Percentiles rank a stretch among this genome's conserved stretches.
Evolutionary conservation across 2,888 invertebrate species (phyloP).

Genomic region (Galerucella nymphaeae): DNA sequence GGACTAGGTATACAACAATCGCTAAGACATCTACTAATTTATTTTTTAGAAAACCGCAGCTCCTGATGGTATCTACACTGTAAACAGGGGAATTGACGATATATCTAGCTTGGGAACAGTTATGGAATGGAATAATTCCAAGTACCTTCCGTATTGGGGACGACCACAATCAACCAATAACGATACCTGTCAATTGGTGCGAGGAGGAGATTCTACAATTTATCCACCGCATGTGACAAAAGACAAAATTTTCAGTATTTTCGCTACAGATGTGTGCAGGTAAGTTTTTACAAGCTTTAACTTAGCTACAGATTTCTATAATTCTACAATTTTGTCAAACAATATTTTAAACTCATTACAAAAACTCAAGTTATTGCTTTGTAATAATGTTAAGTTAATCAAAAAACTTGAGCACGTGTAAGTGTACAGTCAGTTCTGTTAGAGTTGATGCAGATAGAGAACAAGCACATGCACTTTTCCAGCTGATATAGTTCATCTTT

Average conservation of each 20-base stretch:
- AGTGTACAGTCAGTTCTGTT: too few species aligned
- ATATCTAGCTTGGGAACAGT: slow-evolving; percentile 65
- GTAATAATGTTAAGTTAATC: too few species aligned
- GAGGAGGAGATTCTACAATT: slow-evolving; percentile 70
- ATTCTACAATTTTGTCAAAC: too few species aligned
- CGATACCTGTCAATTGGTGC: slow-evolving; percentile 65
- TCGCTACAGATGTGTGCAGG: slow-evolving; percentile 77
- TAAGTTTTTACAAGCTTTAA: slow-evolving; percentile 49
- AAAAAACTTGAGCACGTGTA: too few species aligned
- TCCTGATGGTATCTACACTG: slow-evolving; percentile 67
- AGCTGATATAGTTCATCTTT: too few species aligned
- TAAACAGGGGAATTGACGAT: slow-evolving; percentile 67
- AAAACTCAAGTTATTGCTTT: too few species aligned
- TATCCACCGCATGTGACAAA: slow-evolving; percentile 72
- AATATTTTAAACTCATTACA: too few species aligned
- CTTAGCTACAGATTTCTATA: too few species aligned
- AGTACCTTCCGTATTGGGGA: slow-evolving; percentile 63
- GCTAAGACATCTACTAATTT: too few species aligned
- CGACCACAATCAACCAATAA: slow-evolving; percentile 53
- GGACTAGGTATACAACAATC: too few species aligned
- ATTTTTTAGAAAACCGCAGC: slow-evolving; percentile 58
- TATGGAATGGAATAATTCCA: slow-evolving; percentile 64
- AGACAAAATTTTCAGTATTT: slow-evolving; percentile 66
- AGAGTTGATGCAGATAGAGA: too few species aligned
- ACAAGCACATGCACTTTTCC: too few species aligned